Base-by-base conservation (phyloP, 1,140 invertebrate species). In the Propsilocerus akamusi region DNA sequence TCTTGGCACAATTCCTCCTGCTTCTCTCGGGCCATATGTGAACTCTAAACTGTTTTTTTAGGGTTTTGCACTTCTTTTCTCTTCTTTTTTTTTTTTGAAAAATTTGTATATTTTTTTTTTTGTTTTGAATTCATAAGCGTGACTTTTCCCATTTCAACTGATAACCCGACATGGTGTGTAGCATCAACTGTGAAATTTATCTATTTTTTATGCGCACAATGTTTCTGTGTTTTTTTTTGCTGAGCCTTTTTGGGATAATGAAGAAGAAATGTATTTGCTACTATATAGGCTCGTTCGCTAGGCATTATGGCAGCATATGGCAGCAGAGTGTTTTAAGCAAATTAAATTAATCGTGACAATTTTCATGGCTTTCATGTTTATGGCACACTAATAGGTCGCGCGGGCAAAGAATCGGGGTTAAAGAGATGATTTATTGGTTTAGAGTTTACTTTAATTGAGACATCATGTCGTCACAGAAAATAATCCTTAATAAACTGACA, bases 271-370 rank as follows among this genome's bases (percentile, higher is more conserved):
- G 10, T 8, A 30, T 30, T 30, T 30, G 10, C 10, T 11, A 30
- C 28, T 11, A 30, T 30, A 4, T n/a, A n/a, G n/a, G n/a, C n/a
- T n/a, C n/a, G n/a, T n/a, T n/a, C n/a, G n/a, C n/a, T n/a, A n/a
- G n/a, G n/a, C n/a, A n/a, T n/a, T n/a, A n/a, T 4, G 28, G 14
- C 3, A 30, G 28, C 28, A 30, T 30, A n/a, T 30, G 14, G 32
- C 32, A 12, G 3, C 14, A 10, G n/a, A n/a, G 20, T 17, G 10
- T 6, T 17, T 3, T 2, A 37, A 41, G 22, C 17, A 41, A 41
- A 20, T 41, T 41, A 41, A 41, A 41, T 41, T 41, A 41, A 41
- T 41, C 34, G 34, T 41, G 34, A 41, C 34, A 41, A 20, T 41
- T 37, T 41, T 41, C 14, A 41, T 41, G 34, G 22, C 34, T 41